phyloP scores from a whole-genome alignment of 2,888 invertebrate species.

The Himalopsyche japonica region DNA sequence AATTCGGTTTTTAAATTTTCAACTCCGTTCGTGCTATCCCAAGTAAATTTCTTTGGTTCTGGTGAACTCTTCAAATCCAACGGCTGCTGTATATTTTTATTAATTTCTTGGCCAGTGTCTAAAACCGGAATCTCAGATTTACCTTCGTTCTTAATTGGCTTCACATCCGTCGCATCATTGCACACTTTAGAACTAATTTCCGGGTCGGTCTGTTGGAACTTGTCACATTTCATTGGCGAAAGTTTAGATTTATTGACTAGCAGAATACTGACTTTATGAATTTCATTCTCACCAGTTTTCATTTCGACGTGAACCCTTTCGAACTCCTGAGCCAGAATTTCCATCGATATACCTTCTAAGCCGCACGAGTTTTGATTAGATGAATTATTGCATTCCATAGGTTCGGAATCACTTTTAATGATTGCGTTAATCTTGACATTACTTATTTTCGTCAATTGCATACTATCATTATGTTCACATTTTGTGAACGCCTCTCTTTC shows the following conservation, averaged over 20 bases:
- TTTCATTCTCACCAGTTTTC: slow-evolving; percentile 37
- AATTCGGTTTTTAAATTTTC: not conserved
- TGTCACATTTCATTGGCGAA: slow-evolving; percentile 31
- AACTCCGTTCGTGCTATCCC: not conserved
- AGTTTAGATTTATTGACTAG: slow-evolving; percentile 35
- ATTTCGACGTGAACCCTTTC: slow-evolving; percentile 40
- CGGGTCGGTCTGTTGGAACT: slow-evolving; percentile 31
- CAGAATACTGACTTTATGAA: slow-evolving; percentile 39
- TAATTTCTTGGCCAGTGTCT: slow-evolving; percentile 22
- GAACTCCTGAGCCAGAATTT: slow-evolving; percentile 37
- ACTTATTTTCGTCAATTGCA: slow-evolving; percentile 3
- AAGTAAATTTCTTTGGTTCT: not conserved
- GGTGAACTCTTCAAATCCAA: not conserved
- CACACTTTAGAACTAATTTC: not conserved
- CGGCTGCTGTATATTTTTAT: not conserved
- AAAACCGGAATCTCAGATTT: not conserved
- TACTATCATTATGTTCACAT: not conserved
- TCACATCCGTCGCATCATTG: not conserved
- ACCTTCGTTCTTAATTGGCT: not conserved
- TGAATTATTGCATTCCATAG: not conserved
- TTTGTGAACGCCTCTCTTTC: slow-evolving; percentile 14
- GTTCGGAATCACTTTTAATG: slow-evolving; percentile 24
- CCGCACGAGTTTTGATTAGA: slow-evolving; percentile 8
- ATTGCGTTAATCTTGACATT: slow-evolving; percentile 33
- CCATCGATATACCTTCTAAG: slow-evolving; percentile 33